These are phyloP conservation scores for Paratrypauchen microcephalus DNA, from an alignment of 2,797 vertebrate genomes.

Conservation along the genomic window DNA sequence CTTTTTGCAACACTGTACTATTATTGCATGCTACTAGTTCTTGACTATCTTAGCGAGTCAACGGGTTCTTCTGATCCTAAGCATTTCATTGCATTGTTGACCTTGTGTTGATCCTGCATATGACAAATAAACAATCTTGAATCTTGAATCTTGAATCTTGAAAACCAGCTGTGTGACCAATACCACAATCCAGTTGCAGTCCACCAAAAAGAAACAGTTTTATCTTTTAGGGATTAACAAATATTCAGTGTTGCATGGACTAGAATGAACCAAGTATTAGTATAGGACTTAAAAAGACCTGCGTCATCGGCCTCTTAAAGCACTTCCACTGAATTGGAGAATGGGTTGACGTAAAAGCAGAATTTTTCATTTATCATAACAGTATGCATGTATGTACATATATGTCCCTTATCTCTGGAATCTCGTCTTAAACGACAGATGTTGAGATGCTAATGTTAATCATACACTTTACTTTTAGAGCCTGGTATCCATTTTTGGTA, in stretches of 20 bases:
- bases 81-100: too few species aligned
- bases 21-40: too few species aligned
- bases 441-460: not conserved
- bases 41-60: too few species aligned
- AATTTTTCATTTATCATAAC: too few species aligned
- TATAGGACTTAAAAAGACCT: conserved; percentile 42
- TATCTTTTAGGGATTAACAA: conserved; percentile 70
- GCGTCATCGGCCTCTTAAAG: conserved; percentile 44
- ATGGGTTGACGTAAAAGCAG: conserved; percentile 5
- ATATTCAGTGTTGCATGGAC: conserved; percentile 64
- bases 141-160: too few species aligned
- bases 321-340: conserved; percentile 21
- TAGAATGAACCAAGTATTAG: conserved; percentile 58
- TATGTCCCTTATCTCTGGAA: not conserved
- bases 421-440: not conserved
- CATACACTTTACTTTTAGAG: not conserved
- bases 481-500: not conserved
- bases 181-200: conserved; percentile 52
- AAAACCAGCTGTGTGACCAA: conserved; percentile 77
- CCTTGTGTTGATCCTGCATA: too few species aligned
- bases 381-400: not conserved
- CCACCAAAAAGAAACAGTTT: conserved; percentile 51
- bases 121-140: too few species aligned
- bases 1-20: too few species aligned
- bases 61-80: too few species aligned